Evolutionary conservation across 1,140 invertebrate genomes (phyloP).

Genomic region (Medauroidea extradentata): DNA sequence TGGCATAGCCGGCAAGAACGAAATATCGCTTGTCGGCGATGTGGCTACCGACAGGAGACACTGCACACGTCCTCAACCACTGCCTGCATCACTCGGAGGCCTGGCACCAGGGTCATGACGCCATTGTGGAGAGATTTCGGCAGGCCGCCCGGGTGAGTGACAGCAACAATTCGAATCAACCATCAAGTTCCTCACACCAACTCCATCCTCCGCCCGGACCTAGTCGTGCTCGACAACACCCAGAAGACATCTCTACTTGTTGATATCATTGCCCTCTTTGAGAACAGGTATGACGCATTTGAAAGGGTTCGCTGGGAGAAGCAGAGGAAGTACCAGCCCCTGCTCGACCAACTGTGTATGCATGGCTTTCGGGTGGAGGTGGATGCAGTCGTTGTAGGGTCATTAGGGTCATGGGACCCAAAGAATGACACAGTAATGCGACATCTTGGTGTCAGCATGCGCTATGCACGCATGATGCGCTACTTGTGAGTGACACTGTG

Average conservation of each 20-base stretch:
- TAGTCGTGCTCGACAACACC: constrained; percentile 28
- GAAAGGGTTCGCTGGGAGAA: constrained; percentile 4
- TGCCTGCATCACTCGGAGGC: constrained; percentile 14
- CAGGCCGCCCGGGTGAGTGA: constrained; percentile 12
- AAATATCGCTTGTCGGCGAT: too few species aligned
- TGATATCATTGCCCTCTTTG: constrained; percentile 39
- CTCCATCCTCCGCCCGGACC: constrained; percentile 26
- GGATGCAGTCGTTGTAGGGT: constrained; percentile 26
- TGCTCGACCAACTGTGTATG: constrained; percentile 10
- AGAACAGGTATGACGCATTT: constrained; percentile 31
- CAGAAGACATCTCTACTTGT: constrained; percentile 21
- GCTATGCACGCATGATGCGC: constrained; percentile 23
- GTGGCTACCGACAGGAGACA: not conserved
- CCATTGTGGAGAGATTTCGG: constrained; percentile 10
- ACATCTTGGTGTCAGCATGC: constrained; percentile 1
- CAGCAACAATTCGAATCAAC: constrained; percentile 9
- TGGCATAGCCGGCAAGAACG: too few species aligned
- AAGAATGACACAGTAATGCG: constrained; percentile 23
- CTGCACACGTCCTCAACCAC: too few species aligned
- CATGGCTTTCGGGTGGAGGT: constrained; percentile 18
- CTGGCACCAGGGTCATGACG: constrained; percentile 15
- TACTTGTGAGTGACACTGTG: constrained; percentile 27
- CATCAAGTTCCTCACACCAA: too few species aligned
- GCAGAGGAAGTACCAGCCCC: not conserved
- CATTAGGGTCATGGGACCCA: constrained; percentile 29